Evolutionary conservation across 2,797 vertebrate species (phyloP), one percentile per base, ranked within the genome.

Genomic region (Aplochiton taeniatus): DNA sequence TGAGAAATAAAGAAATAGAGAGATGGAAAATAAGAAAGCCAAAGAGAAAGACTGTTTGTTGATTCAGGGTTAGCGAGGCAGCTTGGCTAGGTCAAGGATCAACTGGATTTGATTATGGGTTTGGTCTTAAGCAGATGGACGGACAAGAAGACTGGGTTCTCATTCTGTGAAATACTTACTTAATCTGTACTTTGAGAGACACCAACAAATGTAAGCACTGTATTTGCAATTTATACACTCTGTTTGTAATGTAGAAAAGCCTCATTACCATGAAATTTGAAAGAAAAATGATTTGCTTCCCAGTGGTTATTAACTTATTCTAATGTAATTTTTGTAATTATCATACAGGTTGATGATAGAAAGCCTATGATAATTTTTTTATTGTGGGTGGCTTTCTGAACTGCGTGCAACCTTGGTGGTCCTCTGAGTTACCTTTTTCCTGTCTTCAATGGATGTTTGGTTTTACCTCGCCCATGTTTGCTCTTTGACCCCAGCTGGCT

Each of bases 71-170:
- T 13, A 9, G 56, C 42, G 41, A 58, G 42, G 44, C n/a, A 16
- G 42, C 10, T 16, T 17, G 14, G n/a, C 14, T n/a, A 9, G 47
- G 48, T 57, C 52, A 64, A 20, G 44, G 31, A 8, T 75, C 63
- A 70, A 54, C 59, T 51, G 52, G 58, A 53, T 53, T 69, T 62
- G 47, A 59, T 46, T 10, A 46, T 16, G 9, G 78, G 73, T 49
- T 75, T 14, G 41, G 69, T 75, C 72, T 60, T 64, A 80, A 80
- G 73, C 58, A 76, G 61, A 50, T 8, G 11, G 53, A 9, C 9
- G 16, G 51, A 58, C 45, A 65, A 58, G 59, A 61, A 77, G 68
- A 48, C 53, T 51, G 61, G 59, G 61, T 51, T 51, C 66, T 74
- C 54, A 69, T 72, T 63, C 74, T 58, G 19, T 58, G 52, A 65